Base-by-base conservation (phyloP, 2,113 vertebrate species). In the Abramis brama region DNA sequence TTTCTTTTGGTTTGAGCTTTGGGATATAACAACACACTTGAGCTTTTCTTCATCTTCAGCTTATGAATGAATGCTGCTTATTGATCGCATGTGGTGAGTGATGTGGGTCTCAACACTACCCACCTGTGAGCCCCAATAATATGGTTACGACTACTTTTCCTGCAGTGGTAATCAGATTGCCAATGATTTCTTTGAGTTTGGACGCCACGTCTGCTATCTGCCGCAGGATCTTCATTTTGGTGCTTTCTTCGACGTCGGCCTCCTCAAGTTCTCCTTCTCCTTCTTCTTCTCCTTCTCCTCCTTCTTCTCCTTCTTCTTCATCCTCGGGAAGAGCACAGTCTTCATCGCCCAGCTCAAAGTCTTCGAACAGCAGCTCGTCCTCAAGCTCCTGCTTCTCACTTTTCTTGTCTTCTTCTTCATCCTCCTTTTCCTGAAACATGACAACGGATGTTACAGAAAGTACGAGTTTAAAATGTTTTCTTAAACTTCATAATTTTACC, bases 111-210 rank as follows among this genome's bases (percentile, higher is more conserved):
- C 70, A 25, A 43, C 55, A 39, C 57, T 30, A 52, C 94, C 88
- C 91, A 97, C 97, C 96, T 92, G 96, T 95, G 88, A 96, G 93
- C 84, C 97, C 97, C 89, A 99, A 95, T 89, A 98, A 93, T 90
- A 96, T 94, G 1, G 96, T 98, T 88, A 98, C 94, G 82, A 99
- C 96, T 83, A 97, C 95, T 93, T 96, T 97, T 83, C 97, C 97
- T 81, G 97, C 97, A 0, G 96, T 97, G 30, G 95, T 95, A 77
- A 96, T 97, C 92, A 97, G 95, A 90, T 95, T 94, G 89, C 96
- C 97, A 89, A 98, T 91, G 88, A 97, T 95, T 86, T 96, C 94
- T 86, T 97, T 97, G 55, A 96, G 91, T 93, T 87, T 96, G 87
- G 94, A 95, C 52, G 97, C 95, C 77, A 97, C 27, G 0, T 84